phyloP scores from a whole-genome alignment of 2,888 invertebrate genomes.

The Protula sp. region DNA sequence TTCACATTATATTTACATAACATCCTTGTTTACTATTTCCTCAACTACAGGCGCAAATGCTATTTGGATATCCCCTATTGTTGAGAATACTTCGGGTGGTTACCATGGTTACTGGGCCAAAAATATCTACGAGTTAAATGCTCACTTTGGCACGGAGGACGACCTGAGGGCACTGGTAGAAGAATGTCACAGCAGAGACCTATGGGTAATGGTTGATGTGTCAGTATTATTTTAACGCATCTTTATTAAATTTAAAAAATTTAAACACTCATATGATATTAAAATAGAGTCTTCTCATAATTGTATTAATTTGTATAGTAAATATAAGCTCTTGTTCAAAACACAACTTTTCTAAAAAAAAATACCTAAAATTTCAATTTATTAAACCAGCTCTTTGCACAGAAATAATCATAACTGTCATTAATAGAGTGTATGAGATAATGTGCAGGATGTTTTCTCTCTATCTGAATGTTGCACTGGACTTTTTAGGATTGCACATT shows the following conservation, averaged over 20 bases:
- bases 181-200: conserved; percentile 26
- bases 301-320: too few species aligned
- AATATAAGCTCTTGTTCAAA: too few species aligned
- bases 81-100: conserved; percentile 22
- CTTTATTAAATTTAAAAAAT: not conserved
- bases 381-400: too few species aligned
- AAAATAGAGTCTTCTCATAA: not conserved
- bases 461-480: too few species aligned
- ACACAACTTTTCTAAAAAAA: too few species aligned
- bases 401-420: too few species aligned
- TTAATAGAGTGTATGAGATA: too few species aligned
- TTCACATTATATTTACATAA: too few species aligned
- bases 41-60: conserved; percentile 25
- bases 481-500: too few species aligned
- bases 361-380: too few species aligned
- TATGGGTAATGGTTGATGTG: conserved; percentile 34
- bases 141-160: conserved; percentile 24
- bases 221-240: conserved; percentile 1
- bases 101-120: conserved; percentile 33
- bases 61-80: conserved; percentile 32
- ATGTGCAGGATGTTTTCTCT: too few species aligned
- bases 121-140: conserved; percentile 24
- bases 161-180: conserved; percentile 23
- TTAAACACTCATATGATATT: not conserved
- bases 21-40: too few species aligned